Conservation (phyloP, 2,888 invertebrate species). For the Amphipoea oculea region DNA sequence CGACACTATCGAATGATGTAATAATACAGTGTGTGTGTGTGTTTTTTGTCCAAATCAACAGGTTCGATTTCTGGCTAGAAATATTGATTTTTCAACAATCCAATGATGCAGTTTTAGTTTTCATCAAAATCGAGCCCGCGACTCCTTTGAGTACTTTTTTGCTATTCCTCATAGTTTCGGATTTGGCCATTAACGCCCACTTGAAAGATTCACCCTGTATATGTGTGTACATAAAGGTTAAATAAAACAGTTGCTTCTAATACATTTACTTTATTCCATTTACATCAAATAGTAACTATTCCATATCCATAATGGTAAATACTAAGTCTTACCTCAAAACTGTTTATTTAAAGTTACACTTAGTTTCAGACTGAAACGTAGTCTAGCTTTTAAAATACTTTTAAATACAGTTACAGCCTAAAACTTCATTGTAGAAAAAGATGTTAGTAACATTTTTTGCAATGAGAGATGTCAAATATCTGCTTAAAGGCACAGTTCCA, state of each 20-base stretch:
- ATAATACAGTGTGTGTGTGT: too few relatives aligned
- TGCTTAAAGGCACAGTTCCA: not conserved
- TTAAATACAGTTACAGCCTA: constrained; percentile 54
- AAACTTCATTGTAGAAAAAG: constrained; percentile 45
- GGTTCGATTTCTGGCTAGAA: too few relatives aligned
- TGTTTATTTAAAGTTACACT: constrained; percentile 53
- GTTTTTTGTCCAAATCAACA: too few relatives aligned
- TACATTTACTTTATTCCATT: constrained; percentile 85
- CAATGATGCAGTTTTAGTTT: too few relatives aligned
- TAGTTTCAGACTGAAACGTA: constrained; percentile 43
- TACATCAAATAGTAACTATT: constrained; percentile 86
- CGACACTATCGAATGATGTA: too few relatives aligned
- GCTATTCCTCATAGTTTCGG: too few relatives aligned
- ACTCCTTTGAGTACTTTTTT: too few relatives aligned
- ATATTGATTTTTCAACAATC: too few relatives aligned
- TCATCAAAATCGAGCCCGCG: too few relatives aligned
- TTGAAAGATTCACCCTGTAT: not conserved
- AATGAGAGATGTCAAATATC: constrained; percentile 9
- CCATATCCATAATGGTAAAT: constrained; percentile 80
- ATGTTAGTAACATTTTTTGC: constrained; percentile 26
- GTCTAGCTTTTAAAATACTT: constrained; percentile 51
- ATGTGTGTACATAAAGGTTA: not conserved
- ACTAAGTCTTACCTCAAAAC: constrained; percentile 69
- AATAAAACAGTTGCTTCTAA: constrained; percentile 72
- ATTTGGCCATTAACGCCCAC: too few relatives aligned